A percentile compares a stretch with the other conserved stretches of the same genome.
These are phyloP conservation scores for Drosophila kanekoi DNA, from an alignment of 2,888 invertebrate species.

Conservation along the genomic window DNA sequence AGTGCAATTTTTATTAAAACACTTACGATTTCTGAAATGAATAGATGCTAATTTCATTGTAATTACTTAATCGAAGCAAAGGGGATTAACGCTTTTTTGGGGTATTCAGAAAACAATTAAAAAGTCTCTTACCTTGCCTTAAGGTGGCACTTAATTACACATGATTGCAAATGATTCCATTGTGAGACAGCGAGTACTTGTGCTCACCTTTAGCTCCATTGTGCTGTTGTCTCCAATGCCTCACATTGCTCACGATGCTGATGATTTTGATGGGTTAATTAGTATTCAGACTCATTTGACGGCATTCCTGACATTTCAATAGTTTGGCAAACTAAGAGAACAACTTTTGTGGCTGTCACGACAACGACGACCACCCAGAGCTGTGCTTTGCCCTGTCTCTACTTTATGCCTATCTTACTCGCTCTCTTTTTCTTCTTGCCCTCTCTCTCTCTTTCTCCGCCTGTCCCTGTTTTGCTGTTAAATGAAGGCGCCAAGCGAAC, in stretches of 20 bases:
- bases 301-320: slow-evolving; percentile 13
- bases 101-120: too few species aligned
- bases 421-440: too few species aligned
- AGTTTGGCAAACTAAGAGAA: not conserved
- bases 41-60: too few species aligned
- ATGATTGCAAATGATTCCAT: not conserved
- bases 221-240: not conserved
- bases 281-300: slow-evolving; percentile 21
- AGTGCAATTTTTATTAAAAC: too few species aligned
- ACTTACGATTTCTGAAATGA: too few species aligned
- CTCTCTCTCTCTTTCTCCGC: not conserved
- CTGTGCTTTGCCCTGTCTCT: not conserved
- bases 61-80: too few species aligned
- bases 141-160: not conserved
- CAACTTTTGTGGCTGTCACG: not conserved
- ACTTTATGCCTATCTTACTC: not conserved
- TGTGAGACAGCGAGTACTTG: not conserved
- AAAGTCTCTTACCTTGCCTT: too few species aligned
- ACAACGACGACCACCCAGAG: not conserved
- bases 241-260: not conserved
- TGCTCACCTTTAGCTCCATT: not conserved
- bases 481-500: slow-evolving; percentile 12
- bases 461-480: not conserved
- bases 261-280: slow-evolving; percentile 18
- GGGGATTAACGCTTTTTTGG: not conserved